Evolutionary conservation across 92 coral and sea anemone genomes (phyloP), one percentile per base, ranked within the genome.

Genomic region (Nematostella vectensis): DNA sequence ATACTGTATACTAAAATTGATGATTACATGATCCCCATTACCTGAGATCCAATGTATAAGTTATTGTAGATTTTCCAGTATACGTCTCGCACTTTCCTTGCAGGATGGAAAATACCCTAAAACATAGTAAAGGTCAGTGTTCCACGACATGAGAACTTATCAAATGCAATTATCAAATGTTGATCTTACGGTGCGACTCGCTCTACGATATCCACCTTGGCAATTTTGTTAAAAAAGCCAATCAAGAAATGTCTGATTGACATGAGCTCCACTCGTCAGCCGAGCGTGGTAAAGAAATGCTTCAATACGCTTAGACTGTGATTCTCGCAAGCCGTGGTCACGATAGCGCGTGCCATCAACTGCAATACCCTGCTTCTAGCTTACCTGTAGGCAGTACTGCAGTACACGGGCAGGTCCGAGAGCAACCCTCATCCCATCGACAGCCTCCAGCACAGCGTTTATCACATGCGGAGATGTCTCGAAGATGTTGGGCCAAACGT

Each of bases 401-500:
- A 93, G 77, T 26, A 88, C 78, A 48, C 71, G 86, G 3, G 87
- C 79, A 0, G 99, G 94, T 19, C 99, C 99, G 10, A 87, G 66
- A 17, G 99, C 99, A 17, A 93, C 99, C 39, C 99, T 66, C 62
- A 88, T 61, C 45, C 99, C 99, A 59, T 93, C 99, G 2, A 88
- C 80, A 19, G 99, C 93, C 64, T 93, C 99, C 79, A 81, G 74
- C 16, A 93, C 99, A 10, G 99, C 99, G 48, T 93, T 93, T 4
- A 93, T 79, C 16, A 93, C 99, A 64, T 93, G 99, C 47, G 99
- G 99, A 1, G 99, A 93, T 0, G 99, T 93, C 70, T 93, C 99
- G 65, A 93, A 93, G 71, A 93, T 93, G 65, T 93, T 93, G 49
- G 99, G 99, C 99, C 99, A 93, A 25, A 93, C 95, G 39, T 93